phyloP scores from a whole-genome alignment of 2,888 invertebrate genomes.

The Axea sp. region DNA sequence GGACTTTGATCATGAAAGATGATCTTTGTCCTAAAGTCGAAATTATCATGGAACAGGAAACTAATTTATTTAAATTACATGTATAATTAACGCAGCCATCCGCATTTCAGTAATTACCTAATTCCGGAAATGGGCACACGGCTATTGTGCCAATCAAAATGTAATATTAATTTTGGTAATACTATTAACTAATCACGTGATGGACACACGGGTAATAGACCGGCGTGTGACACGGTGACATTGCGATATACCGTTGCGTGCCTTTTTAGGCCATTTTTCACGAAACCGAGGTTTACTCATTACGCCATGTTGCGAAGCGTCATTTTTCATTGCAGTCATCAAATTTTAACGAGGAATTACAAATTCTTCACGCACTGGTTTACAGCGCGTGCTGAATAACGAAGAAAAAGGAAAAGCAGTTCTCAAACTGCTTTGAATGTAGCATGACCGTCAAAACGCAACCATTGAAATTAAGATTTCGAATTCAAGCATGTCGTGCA shows the following conservation, averaged over 20 bases:
- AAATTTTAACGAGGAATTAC: too few species aligned
- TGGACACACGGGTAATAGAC: conserved; percentile 17
- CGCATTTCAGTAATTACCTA: conserved; percentile 29
- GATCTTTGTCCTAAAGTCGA: too few species aligned
- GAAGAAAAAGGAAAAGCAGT: conserved; percentile 2
- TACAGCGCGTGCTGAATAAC: neutral
- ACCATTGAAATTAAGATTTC: conserved; percentile 24
- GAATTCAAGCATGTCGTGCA: conserved; percentile 15
- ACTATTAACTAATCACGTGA: conserved; percentile 36
- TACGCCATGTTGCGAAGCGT: too few species aligned
- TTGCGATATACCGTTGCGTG: too few species aligned
- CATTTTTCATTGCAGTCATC: too few species aligned
- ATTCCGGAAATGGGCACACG: conserved; percentile 28
- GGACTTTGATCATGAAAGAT: too few species aligned
- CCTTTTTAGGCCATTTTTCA: too few species aligned
- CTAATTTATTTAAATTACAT: conserved; percentile 22
- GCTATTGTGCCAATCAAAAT: conserved; percentile 45
- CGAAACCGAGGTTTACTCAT: too few species aligned
- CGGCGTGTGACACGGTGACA: conserved; percentile 1
- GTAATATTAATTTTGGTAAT: conserved; percentile 52
- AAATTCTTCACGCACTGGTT: too few species aligned
- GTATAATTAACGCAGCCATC: conserved; percentile 8
- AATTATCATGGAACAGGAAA: too few species aligned
- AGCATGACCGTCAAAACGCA: conserved; percentile 21
- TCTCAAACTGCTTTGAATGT: conserved; percentile 17